Percentiles rank a stretch among this genome's conserved stretches.
phyloP scores from a whole-genome alignment of 2,113 vertebrate species.

The Chroicocephalus ridibundus region DNA sequence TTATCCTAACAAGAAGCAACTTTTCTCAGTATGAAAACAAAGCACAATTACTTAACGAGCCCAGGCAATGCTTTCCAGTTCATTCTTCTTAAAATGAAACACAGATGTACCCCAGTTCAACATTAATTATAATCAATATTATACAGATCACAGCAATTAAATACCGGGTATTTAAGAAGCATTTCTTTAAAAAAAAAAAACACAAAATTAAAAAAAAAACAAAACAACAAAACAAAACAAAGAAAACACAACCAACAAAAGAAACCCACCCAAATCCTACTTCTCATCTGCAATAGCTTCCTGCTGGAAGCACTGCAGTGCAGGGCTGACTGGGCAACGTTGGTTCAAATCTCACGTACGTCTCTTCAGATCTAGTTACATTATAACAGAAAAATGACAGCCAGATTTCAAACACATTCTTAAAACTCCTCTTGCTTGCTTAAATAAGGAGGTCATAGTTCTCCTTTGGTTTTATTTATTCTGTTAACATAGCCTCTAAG shows the following conservation, averaged over 20 bases:
- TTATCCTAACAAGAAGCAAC: background rate
- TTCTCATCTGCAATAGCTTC: background rate
- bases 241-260: background rate
- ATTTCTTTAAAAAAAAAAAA: background rate
- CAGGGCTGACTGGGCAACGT: background rate
- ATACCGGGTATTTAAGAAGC: background rate
- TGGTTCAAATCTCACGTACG: rapidly evolving
- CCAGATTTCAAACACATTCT: background rate
- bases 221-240: background rate
- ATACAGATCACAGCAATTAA: background rate
- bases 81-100: background rate
- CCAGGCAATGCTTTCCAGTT: background rate
- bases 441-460: background rate
- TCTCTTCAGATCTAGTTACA: background rate
- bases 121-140: background rate
- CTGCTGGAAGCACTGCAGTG: background rate
- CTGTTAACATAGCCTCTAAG: background rate
- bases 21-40: background rate
- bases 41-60: background rate
- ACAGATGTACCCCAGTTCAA: background rate
- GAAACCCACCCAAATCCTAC: background rate
- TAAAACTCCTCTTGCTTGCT: background rate
- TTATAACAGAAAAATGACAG: background rate
- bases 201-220: background rate
- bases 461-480: background rate